These are phyloP conservation scores for Polia nebulosa DNA, from an alignment of 2,888 invertebrate genomes.

Conservation along the genomic window DNA sequence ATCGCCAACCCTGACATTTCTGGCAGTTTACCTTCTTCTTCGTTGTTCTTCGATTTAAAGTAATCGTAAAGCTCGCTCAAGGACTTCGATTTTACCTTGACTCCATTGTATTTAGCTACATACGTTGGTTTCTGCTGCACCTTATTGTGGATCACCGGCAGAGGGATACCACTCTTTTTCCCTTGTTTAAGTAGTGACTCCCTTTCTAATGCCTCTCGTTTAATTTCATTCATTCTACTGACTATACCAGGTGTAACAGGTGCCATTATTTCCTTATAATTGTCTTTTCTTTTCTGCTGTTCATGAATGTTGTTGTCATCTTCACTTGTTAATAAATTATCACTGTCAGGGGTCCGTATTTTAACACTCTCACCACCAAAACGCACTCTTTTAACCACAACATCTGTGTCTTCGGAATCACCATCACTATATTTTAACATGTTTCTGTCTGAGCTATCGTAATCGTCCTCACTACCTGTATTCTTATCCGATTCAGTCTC, in stretches of 20 bases:
- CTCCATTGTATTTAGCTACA: constrained; percentile 75
- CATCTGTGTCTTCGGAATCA: constrained; percentile 91
- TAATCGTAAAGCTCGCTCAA: constrained; percentile 88
- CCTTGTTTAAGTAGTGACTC: constrained; percentile 69
- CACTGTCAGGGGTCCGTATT: constrained; percentile 96
- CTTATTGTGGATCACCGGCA: constrained; percentile 83
- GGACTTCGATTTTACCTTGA: constrained; percentile 87
- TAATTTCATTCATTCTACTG: constrained; percentile 81
- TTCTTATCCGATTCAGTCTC: constrained; percentile 87
- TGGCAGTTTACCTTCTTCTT: constrained; percentile 71
- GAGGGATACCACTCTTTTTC: constrained; percentile 86
- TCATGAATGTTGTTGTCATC: constrained; percentile 82
- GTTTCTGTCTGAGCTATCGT: constrained; percentile 86
- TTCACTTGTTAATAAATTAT: constrained; percentile 92
- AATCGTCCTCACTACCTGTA: constrained; percentile 86
- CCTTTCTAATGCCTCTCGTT: constrained; percentile 77
- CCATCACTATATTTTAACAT: constrained; percentile 92
- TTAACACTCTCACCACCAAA: constrained; percentile 97
- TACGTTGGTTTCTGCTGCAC: constrained; percentile 70
- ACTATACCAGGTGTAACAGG: constrained; percentile 75
- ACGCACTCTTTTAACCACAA: constrained; percentile 93
- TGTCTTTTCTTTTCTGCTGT: constrained; percentile 67
- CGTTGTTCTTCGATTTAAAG: constrained; percentile 84
- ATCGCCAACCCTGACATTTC: constrained; percentile 82
- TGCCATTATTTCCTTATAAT: constrained; percentile 72